phyloP scores from a whole-genome alignment of 2,113 vertebrate genomes.

The Gobius niger region DNA sequence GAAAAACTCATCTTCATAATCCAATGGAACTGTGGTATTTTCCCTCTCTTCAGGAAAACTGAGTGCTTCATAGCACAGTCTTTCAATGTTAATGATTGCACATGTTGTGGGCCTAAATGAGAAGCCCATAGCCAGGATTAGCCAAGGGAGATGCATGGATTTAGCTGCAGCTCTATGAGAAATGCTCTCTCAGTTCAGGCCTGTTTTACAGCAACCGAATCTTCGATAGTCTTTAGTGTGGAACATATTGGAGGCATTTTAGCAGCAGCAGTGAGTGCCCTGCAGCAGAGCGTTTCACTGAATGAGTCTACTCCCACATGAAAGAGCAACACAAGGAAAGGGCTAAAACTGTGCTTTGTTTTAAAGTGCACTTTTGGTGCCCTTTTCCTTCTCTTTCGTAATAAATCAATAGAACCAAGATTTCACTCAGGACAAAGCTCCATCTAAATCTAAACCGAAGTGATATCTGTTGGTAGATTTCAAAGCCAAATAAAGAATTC shows the following conservation, averaged over 20 bases:
- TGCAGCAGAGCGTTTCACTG: slow-evolving; percentile 5
- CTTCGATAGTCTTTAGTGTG: neutral
- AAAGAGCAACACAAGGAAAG: slow-evolving; percentile 8
- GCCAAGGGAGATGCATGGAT: neutral
- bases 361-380: neutral
- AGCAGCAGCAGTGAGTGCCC: neutral
- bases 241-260: neutral
- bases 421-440: no score
- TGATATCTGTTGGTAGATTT: no score
- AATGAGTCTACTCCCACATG: slow-evolving; percentile 11
- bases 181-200: slow-evolving; percentile 24
- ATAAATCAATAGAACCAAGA: no score
- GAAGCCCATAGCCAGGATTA: slow-evolving; percentile 29
- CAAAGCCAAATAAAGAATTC: no score
- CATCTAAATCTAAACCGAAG: no score
- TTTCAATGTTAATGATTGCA: slow-evolving; percentile 38
- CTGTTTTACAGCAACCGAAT: neutral
- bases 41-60: neutral
- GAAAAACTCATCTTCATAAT: slow-evolving; percentile 55
- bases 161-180: slow-evolving; percentile 21
- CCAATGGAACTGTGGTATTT: slow-evolving; percentile 31
- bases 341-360: neutral
- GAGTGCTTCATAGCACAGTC: neutral
- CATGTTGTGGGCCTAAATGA: slow-evolving; percentile 26
- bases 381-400: neutral